Percentiles rank a stretch among this genome's conserved stretches.
phyloP scores from a whole-genome alignment of 2,888 invertebrate species.

The Argyra leucocephala region DNA sequence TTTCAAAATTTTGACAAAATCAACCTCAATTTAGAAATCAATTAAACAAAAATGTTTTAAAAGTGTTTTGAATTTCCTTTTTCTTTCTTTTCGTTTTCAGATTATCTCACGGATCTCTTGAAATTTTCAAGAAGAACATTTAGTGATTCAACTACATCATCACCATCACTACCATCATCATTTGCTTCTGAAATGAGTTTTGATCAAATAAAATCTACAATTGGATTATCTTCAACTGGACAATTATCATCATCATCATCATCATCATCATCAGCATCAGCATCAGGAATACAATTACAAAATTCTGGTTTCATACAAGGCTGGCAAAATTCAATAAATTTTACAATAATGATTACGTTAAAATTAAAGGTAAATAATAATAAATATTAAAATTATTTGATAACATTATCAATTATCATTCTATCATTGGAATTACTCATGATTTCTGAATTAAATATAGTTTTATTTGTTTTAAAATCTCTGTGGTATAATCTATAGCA shows the following conservation, averaged over 20 bases:
- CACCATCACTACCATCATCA: slow-evolving; percentile 15
- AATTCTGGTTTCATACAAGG: slow-evolving; percentile 37
- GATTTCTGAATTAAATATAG: too few relatives aligned
- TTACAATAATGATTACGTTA: slow-evolving; percentile 41
- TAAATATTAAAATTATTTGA: too few relatives aligned
- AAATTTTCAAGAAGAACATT: slow-evolving; percentile 38
- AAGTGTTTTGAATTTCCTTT: too few relatives aligned
- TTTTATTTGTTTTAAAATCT: too few relatives aligned
- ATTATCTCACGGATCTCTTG: slow-evolving; percentile 41
- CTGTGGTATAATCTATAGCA: too few relatives aligned
- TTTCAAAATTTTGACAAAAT: too few relatives aligned
- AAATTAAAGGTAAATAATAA: slow-evolving; percentile 36
- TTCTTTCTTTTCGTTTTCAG: slow-evolving; percentile 26
- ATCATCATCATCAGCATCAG: slow-evolving; percentile 15
- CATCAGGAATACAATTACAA: slow-evolving; percentile 18
- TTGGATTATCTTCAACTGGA: slow-evolving; percentile 8
- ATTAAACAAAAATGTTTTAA: too few relatives aligned
- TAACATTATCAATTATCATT: too few relatives aligned
- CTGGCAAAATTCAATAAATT: slow-evolving; percentile 39
- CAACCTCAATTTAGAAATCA: too few relatives aligned
- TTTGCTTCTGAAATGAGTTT: slow-evolving; percentile 19
- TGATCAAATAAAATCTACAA: slow-evolving; percentile 7
- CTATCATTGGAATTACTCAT: too few relatives aligned
- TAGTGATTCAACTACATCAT: slow-evolving; percentile 7
- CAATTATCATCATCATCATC: slow-evolving; percentile 18